Conservation (phyloP, 2,888 invertebrate species). For the Drosophila algonquin region DNA sequence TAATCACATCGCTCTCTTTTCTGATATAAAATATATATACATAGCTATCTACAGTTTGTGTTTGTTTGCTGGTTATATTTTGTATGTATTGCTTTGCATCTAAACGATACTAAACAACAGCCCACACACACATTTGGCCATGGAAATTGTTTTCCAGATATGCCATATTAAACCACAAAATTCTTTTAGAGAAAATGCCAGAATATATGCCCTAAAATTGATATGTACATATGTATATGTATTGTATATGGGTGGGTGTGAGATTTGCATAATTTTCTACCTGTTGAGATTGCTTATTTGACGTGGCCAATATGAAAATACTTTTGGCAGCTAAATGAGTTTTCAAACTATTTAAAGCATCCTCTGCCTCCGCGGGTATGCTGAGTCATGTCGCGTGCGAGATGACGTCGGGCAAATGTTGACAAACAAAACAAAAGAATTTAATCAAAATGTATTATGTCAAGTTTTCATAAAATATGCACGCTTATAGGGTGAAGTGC, state of each 20-base stretch:
- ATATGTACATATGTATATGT: slow-evolving; percentile 34
- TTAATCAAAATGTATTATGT: background rate
- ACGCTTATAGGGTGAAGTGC: background rate
- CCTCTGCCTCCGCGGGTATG: slow-evolving; percentile 35
- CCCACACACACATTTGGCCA: slow-evolving; percentile 10
- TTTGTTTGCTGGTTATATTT: slow-evolving; percentile 4
- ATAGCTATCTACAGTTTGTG: too few species aligned
- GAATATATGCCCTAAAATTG: slow-evolving; percentile 41
- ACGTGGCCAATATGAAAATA: slow-evolving; percentile 57
- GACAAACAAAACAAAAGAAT: slow-evolving; percentile 17
- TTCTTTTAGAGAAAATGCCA: background rate
- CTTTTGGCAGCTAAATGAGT: slow-evolving; percentile 61
- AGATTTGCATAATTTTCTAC: slow-evolving; percentile 53
- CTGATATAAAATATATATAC: too few species aligned
- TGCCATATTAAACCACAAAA: background rate
- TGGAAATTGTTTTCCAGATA: slow-evolving; percentile 4
- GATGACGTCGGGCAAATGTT: slow-evolving; percentile 53
- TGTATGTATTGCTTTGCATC: slow-evolving; percentile 24
- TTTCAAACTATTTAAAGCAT: slow-evolving; percentile 61
- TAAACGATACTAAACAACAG: background rate
- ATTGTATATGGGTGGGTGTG: background rate
- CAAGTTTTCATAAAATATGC: background rate
- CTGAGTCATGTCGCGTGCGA: slow-evolving; percentile 64
- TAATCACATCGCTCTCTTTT: background rate
- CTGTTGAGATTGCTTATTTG: slow-evolving; percentile 56